These are phyloP conservation scores for Caretta caretta DNA, from an alignment of 2,113 vertebrate species.

Conservation along the genomic window DNA sequence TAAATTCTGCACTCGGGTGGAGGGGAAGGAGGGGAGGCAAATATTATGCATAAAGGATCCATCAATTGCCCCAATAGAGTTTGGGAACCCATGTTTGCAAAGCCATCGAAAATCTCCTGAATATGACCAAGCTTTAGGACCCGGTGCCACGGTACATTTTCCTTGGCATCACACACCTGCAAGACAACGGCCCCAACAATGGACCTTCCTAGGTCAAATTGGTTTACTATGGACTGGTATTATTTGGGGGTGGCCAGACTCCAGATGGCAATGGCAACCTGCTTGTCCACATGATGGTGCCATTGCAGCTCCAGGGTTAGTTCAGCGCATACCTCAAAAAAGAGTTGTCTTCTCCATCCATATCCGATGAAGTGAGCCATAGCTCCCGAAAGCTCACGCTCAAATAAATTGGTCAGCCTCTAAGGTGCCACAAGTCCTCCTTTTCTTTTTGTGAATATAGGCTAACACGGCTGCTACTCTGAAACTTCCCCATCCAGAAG, in stretches of 20 bases:
- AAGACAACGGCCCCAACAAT: background rate
- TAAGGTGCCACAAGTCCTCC: no score
- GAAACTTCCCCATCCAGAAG: background rate
- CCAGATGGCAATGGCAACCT: background rate
- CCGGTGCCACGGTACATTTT: background rate
- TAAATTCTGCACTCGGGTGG: background rate
- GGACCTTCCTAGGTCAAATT: no score
- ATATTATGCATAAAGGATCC: background rate
- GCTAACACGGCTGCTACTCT: no score
- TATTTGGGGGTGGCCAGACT: background rate
- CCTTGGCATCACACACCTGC: background rate
- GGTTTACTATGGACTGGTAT: background rate
- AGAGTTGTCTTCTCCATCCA: background rate
- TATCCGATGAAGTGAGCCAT: no score
- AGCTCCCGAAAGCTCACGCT: no score
- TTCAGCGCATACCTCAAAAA: no score
- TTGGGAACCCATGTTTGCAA: background rate
- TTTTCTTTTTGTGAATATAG: no score
- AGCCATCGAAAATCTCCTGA: background rate
- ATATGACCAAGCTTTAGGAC: background rate
- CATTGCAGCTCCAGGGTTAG: no score
- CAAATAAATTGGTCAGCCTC: no score
- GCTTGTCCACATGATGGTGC: no score
- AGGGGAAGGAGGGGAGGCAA: background rate
- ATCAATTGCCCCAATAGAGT: background rate